Conservation (phyloP, 2,797 vertebrate species). For the Ctenosaura bakeri region DNA sequence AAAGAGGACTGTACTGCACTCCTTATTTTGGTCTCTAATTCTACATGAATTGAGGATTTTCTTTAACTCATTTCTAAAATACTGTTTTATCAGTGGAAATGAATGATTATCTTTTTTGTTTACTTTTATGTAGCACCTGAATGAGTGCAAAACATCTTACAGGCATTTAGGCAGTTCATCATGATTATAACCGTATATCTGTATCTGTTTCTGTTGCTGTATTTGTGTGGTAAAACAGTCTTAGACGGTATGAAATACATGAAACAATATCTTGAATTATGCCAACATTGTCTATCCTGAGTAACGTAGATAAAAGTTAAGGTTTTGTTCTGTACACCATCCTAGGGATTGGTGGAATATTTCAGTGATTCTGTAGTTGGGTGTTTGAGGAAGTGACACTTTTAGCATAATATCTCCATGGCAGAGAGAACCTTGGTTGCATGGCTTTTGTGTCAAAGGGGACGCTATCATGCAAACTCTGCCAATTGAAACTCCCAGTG, state of each 20-base stretch:
- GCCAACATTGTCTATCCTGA: background rate
- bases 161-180: background rate
- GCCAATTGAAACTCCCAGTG: background rate
- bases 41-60: constrained; percentile 26
- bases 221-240: background rate
- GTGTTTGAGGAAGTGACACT: background rate
- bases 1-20: constrained; percentile 38
- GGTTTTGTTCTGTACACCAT: background rate
- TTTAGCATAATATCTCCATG: background rate
- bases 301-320: background rate
- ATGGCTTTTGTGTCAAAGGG: background rate
- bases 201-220: background rate
- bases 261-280: background rate
- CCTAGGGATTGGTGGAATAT: background rate
- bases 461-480: background rate
- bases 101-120: constrained; percentile 31
- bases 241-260: background rate
- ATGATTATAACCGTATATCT: background rate
- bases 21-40: constrained; percentile 13
- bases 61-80: constrained; percentile 53
- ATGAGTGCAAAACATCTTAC: background rate
- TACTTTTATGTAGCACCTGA: constrained; percentile 11
- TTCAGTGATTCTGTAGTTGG: background rate
- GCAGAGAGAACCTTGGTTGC: background rate
- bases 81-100: constrained; percentile 21